Percentiles rank a stretch among this genome's conserved stretches.
Evolutionary conservation across 2,888 invertebrate genomes (phyloP).

Genomic region (Schizotus pectinicornis): DNA sequence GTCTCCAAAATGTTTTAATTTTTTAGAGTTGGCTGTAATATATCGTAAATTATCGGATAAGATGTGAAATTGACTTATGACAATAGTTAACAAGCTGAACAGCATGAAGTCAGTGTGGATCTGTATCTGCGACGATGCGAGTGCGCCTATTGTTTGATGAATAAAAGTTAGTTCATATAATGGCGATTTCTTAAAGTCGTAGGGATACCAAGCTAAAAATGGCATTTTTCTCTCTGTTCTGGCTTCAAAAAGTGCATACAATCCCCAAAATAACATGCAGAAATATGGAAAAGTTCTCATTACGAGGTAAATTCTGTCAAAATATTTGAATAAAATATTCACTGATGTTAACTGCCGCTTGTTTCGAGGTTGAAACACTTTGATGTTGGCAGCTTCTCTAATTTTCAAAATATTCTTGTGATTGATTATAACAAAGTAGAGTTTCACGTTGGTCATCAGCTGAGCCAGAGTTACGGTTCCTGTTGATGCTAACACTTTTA

Average conservation of each 20-base stretch:
- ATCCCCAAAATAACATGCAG: background rate
- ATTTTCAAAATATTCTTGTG: too few species aligned
- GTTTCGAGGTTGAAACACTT: too few species aligned
- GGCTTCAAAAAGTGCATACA: background rate
- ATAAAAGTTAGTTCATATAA: background rate
- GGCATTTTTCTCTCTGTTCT: background rate
- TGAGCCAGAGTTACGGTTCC: too few species aligned
- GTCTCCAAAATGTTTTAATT: too few species aligned
- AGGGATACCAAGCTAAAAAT: constrained; percentile 2
- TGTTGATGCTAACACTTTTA: too few species aligned
- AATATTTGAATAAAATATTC: too few species aligned
- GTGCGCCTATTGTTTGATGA: background rate
- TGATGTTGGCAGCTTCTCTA: too few species aligned
- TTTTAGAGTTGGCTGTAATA: background rate
- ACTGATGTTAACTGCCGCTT: too few species aligned
- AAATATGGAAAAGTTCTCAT: background rate
- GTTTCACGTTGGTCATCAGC: too few species aligned
- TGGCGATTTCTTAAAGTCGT: background rate
- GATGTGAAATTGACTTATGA: background rate
- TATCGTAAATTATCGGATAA: background rate
- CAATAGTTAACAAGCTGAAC: background rate
- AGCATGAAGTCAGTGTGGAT: background rate
- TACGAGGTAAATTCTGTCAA: too few species aligned
- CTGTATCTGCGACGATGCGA: background rate
- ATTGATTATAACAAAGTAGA: too few species aligned